Evolutionary conservation across 1,140 invertebrate genomes (phyloP), one percentile per base, ranked within the genome.

Genomic region (Cydia fagiglandana): DNA sequence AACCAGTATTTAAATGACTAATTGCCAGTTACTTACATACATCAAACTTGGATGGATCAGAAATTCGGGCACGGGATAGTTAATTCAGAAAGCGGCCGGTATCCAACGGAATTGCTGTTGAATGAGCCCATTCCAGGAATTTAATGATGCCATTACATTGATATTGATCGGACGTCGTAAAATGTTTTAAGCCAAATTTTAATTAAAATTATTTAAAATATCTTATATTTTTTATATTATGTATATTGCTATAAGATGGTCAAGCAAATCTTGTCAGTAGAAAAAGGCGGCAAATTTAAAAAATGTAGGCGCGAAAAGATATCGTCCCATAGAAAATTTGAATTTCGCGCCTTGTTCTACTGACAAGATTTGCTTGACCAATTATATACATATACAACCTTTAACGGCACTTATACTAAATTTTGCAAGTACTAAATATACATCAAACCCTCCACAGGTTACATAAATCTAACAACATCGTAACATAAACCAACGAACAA

Each of bases 401-500:
- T 38, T 38, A 38, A 10, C 38, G 38, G 38, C n/a, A n/a, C n/a
- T n/a, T 41, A 41, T 10, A 41, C 38, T 41, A 41, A 41, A 41
- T 41, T 41, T 41, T 50, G 13, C 13, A 50, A 15, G 15, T 15
- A 50, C 47, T 4, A n/a, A 56, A 41, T n/a, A 56, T 17, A 5
- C 15, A 61, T 61, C 56, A 61, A 61, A 56, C n/a, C 17, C 17
- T 61, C 20, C 17, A 12, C 20, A 61, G 20, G 56, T 24, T 24
- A 41, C 15, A 41, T 70, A 41, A 41, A 70, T 41, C 34, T 70
- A 34, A 70, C 20, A 68, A n/a, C 5, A 70, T 70, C 30, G 17
- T 38, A 38, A 34, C n/a, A 41, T 45, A 70, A 70, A 70, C 66
- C 66, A 70, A 38, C 34, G 34, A 70, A 70, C 15, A 66, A 66